phyloP scores from a whole-genome alignment of 2,888 invertebrate species.

The Ernsta delagoae region DNA sequence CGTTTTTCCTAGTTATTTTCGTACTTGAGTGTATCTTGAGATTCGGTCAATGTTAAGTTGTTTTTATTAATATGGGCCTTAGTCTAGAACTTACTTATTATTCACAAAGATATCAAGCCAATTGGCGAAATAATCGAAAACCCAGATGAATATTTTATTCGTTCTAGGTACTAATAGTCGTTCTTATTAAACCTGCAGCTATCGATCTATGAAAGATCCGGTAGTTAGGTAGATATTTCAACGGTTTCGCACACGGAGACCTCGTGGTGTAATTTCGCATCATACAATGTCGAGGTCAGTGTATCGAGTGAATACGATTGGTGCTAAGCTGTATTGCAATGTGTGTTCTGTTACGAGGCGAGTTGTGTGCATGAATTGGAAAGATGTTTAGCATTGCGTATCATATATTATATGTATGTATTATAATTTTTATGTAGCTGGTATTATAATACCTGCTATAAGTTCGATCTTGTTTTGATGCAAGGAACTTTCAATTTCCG shows the following conservation, averaged over 20 bases:
- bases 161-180: neutral
- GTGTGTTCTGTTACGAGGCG: neutral
- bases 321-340: conserved; percentile 17
- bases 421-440: too few species aligned
- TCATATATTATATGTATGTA: too few species aligned
- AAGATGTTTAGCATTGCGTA: too few species aligned
- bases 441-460: too few species aligned
- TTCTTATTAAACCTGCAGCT: neutral
- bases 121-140: neutral
- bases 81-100: too few species aligned
- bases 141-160: neutral
- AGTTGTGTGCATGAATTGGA: too few species aligned
- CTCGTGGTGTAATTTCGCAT: conserved; percentile 24
- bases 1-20: too few species aligned
- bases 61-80: too few species aligned
- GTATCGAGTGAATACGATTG: conserved; percentile 21
- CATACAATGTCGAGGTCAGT: conserved; percentile 27
- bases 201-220: neutral
- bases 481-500: too few species aligned
- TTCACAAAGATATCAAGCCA: neutral
- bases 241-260: conserved; percentile 19
- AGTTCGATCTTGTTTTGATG: too few species aligned
- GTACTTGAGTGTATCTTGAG: too few species aligned
- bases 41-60: too few species aligned
- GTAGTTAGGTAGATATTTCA: neutral